Evolutionary conservation across 2,888 invertebrate species (phyloP).

Genomic region (Thereva unica): DNA sequence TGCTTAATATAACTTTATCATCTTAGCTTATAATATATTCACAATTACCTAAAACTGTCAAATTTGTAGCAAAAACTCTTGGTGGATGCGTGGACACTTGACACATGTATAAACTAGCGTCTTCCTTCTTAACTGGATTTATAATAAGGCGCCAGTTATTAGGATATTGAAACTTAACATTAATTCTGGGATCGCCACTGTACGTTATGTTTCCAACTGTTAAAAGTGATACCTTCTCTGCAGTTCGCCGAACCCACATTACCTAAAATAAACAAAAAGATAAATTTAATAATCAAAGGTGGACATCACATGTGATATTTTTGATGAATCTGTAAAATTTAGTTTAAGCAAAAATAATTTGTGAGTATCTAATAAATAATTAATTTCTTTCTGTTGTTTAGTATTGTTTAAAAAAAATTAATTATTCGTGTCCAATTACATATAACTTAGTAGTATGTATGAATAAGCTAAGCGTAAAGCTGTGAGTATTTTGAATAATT

Average conservation of each 20-base stretch:
- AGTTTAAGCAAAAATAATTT: no score
- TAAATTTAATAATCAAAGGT: no score
- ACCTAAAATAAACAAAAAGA: slow-evolving; percentile 58
- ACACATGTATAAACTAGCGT: slow-evolving; percentile 77
- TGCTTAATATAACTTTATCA: no score
- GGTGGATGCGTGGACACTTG: slow-evolving; percentile 82
- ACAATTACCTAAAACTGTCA: slow-evolving; percentile 74
- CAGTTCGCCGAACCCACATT: slow-evolving; percentile 69
- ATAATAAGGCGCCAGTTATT: slow-evolving; percentile 73
- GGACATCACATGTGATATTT: no score
- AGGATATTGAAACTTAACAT: slow-evolving; percentile 70
- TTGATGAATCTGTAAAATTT: no score
- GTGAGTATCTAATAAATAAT: no score
- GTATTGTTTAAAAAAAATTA: no score
- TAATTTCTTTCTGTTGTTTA: no score
- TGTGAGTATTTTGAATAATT: no score
- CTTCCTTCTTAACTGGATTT: slow-evolving; percentile 71
- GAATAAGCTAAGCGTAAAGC: no score
- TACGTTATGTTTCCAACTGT: slow-evolving; percentile 69
- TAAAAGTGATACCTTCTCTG: slow-evolving; percentile 67
- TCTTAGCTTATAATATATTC: not conserved
- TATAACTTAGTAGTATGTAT: no score
- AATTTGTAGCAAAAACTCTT: slow-evolving; percentile 73
- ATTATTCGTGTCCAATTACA: no score
- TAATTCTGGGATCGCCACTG: slow-evolving; percentile 67